Evolutionary conservation across 2,888 invertebrate genomes (phyloP), one percentile per base, ranked within the genome.

Genomic region (Drosophila robusta): DNA sequence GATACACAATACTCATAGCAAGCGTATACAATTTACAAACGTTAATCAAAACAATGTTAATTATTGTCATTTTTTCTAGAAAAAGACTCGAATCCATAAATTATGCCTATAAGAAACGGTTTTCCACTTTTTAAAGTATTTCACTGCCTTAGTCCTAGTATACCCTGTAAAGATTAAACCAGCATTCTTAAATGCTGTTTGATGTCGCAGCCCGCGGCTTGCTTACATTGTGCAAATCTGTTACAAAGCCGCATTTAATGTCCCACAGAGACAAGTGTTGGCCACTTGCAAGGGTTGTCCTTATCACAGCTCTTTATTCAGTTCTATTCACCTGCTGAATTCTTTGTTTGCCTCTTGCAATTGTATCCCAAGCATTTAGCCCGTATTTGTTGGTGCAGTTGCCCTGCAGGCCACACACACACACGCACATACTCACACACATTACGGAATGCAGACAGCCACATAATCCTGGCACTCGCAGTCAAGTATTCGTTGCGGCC

Each of bases 271-370:
- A 8, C 16, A 52, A 32, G 22, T 8, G 16, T 63, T 58, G 32
- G 36, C 11, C 18, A 38, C 32, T 12, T 24, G 14, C 14, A 22
- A 11, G 8, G 36, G 29, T 46, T 62, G 44, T 14, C 26, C 58
- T 60, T 71, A 61, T 71, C 55, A 29, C 54, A 52, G 34, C 22
- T 16, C 24, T 38, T 14, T 22, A 14, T 45, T 26, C 32, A 22
- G 29, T 8, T 42, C 4, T 24, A 45, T 57, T 54, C 41, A 58
- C 18, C 69, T 58, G 55, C 55, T 8, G 1, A 22, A 38, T n/a
- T 46, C 47, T 32, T 55, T 70, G 63, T 41, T 8, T 29, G 29
- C 8, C 38, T n/a, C 2, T 50, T 64, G 55, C 68, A 63, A 68
- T 58, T 55, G 66, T 61, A 38, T 34, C 44, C 29, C 14, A 18